Evolutionary conservation across 2,888 invertebrate species (phyloP).

Genomic region (Drosophila quasianomalipes): DNA sequence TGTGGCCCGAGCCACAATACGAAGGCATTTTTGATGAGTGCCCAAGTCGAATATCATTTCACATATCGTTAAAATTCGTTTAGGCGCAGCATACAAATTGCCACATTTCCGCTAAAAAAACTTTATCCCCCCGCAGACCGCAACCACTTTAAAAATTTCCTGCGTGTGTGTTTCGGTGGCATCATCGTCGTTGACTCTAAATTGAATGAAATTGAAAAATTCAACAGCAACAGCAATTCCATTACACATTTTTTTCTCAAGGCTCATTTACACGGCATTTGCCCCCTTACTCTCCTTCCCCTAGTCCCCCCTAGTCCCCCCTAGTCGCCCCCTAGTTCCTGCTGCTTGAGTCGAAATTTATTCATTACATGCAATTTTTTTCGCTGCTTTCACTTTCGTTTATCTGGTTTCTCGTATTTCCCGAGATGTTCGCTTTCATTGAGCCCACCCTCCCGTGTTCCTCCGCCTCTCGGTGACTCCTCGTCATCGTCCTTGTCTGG

Average conservation of each 20-base stretch:
- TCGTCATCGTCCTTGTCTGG: conserved; percentile 24
- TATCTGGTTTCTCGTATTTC: conserved; percentile 63
- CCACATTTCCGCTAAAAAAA: conserved; percentile 75
- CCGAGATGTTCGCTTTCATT: conserved; percentile 56
- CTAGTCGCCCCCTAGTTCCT: not conserved
- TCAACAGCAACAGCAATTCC: conserved; percentile 79
- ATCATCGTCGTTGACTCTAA: conserved; percentile 66
- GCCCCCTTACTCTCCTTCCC: conserved; percentile 5
- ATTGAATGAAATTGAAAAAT: conserved; percentile 84
- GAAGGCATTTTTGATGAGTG: conserved; percentile 73
- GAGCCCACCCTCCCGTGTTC: conserved; percentile 20
- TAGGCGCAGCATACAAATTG: conserved; percentile 83
- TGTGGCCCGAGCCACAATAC: conserved; percentile 15
- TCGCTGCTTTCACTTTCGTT: conserved; percentile 73
- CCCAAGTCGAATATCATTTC: conserved; percentile 79
- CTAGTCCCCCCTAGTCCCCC: not conserved
- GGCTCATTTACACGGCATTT: conserved; percentile 79
- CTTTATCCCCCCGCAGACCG: conserved; percentile 26
- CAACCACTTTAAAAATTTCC: conserved; percentile 58
- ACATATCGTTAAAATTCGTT: conserved; percentile 84
- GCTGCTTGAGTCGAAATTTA: conserved; percentile 70
- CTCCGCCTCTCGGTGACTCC: not conserved
- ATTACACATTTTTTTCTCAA: conserved; percentile 71
- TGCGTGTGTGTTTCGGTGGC: conserved; percentile 58
- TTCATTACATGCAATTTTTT: conserved; percentile 83